These are phyloP conservation scores for Epistrophe grossulariae DNA, from an alignment of 2,888 invertebrate genomes.

Conservation along the genomic window DNA sequence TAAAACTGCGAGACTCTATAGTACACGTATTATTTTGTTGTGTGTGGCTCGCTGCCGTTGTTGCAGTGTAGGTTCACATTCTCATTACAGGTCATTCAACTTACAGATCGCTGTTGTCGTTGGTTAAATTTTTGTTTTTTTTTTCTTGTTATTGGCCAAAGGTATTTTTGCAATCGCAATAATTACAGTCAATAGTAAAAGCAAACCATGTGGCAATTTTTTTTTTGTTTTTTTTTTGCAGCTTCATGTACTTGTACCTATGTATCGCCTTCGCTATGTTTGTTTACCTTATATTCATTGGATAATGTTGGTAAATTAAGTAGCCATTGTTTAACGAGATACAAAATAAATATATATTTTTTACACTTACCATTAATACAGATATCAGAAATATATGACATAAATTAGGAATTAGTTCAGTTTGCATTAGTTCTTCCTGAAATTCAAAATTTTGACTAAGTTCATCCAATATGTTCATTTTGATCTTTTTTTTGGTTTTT, in stretches of 20 bases:
- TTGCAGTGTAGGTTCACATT: constrained; percentile 73
- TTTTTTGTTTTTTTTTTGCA: constrained; percentile 46
- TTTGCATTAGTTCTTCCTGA: not conserved
- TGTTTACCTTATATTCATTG: constrained; percentile 15
- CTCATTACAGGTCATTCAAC: constrained; percentile 76
- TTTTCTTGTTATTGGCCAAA: constrained; percentile 61
- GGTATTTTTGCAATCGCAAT: constrained; percentile 67
- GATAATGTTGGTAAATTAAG: constrained; percentile 12
- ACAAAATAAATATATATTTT: too few species aligned
- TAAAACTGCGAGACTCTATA: constrained; percentile 54
- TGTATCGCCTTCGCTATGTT: not conserved
- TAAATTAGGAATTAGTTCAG: not conserved
- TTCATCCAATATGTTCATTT: too few species aligned
- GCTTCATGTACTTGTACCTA: constrained; percentile 23
- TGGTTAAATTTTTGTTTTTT: not conserved
- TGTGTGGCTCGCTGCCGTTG: constrained; percentile 21
- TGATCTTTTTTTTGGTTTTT: too few species aligned
- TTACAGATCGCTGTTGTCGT: constrained; percentile 50
- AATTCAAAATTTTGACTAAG: too few species aligned
- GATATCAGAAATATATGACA: too few species aligned
- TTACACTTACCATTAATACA: too few species aligned
- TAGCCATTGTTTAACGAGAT: constrained; percentile 40
- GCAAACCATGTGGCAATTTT: constrained; percentile 45
- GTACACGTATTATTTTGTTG: constrained; percentile 43
- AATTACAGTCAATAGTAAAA: constrained; percentile 52